phyloP scores from a whole-genome alignment of 2,797 vertebrate species.

The Eulemur mongoz region DNA sequence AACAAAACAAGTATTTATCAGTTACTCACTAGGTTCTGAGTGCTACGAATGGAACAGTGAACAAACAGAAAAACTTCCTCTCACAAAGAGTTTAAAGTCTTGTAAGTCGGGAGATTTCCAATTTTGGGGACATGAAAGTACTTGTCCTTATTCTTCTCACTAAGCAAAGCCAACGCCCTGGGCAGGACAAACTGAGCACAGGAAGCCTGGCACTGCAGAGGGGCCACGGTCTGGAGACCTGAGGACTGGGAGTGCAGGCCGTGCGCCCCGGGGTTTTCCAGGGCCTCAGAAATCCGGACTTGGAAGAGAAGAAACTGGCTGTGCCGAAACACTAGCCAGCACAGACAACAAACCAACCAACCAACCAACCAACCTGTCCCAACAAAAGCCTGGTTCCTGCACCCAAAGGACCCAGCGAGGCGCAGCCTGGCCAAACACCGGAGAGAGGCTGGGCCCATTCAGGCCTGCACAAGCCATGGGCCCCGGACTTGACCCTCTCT shows the following conservation, averaged over 20 bases:
- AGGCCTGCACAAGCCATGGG: neutral
- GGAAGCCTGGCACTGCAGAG: neutral
- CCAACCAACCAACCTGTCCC: neutral
- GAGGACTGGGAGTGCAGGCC: neutral
- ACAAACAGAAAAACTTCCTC: neutral
- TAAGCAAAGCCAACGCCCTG: neutral
- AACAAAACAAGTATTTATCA: no score
- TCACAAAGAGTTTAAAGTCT: neutral
- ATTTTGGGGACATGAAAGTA: neutral
- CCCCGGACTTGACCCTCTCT: neutral
- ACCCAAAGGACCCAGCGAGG: neutral
- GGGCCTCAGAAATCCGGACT: neutral
- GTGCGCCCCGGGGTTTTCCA: neutral
- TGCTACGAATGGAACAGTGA: neutral
- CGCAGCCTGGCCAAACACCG: neutral
- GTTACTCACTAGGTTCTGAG: neutral
- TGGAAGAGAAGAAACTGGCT: neutral
- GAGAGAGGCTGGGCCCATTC: neutral
- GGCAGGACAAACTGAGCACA: no score
- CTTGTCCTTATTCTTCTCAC: neutral
- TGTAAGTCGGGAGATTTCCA: no score
- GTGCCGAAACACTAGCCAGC: fast-evolving
- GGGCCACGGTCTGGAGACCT: neutral
- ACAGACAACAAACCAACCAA: neutral
- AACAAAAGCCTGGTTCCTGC: neutral